Conservation (phyloP, 2,797 vertebrate species). For the Spinus pinus region DNA sequence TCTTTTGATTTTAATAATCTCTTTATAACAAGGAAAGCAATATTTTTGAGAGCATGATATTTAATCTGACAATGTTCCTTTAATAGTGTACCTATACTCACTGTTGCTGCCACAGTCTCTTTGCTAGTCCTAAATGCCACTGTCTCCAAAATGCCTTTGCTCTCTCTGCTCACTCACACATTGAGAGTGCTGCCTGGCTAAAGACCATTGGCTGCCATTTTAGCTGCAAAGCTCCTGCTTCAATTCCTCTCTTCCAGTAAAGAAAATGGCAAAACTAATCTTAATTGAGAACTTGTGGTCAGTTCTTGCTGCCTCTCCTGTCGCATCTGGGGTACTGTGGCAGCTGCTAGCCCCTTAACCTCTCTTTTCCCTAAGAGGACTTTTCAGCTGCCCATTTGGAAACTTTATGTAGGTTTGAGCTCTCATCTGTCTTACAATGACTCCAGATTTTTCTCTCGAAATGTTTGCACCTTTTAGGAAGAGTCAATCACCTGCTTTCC, state of each 20-base stretch:
- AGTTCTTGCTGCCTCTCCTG: background rate
- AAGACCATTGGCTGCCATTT: background rate
- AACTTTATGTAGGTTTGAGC: background rate
- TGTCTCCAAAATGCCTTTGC: background rate
- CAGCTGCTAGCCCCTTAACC: background rate
- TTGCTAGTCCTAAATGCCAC: background rate
- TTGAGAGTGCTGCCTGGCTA: background rate
- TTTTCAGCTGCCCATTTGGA: background rate
- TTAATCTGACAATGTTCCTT: background rate
- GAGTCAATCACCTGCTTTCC: background rate
- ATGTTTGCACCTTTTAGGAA: background rate
- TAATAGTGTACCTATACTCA: background rate
- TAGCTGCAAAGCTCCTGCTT: background rate
- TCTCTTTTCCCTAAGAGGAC: background rate
- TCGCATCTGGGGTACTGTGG: background rate
- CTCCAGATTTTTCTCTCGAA: background rate
- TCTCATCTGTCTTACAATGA: background rate
- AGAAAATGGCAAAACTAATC: background rate
- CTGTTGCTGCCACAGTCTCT: background rate
- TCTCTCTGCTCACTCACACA: background rate
- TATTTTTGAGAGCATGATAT: background rate
- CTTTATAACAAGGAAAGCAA: background rate
- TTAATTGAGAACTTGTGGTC: background rate
- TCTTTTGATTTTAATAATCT: conserved; percentile 4
- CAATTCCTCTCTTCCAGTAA: background rate